Percentiles rank a stretch among this genome's conserved stretches.
Conservation (phyloP, 64 coral and sea anemone genomes). For the Porites australiensis region DNA sequence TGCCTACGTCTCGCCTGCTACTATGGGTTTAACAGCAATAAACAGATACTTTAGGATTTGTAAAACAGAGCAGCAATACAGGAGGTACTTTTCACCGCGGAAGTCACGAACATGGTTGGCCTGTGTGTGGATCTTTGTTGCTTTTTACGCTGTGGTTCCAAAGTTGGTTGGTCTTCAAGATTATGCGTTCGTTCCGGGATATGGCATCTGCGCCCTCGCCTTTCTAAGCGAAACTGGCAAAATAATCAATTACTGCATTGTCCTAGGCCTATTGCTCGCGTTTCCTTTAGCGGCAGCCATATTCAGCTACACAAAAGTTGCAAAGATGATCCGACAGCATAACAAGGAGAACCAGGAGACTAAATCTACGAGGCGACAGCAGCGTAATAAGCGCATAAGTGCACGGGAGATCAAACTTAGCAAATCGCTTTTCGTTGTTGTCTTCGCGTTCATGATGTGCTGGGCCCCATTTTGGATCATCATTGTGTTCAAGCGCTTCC, state of each 20-base stretch:
- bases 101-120: background rate
- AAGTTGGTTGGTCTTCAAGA: background rate
- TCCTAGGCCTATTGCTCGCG: background rate
- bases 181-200: background rate
- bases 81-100: background rate
- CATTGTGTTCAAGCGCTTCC: too few relatives aligned
- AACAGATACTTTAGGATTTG: slow-evolving; percentile 4
- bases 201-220: background rate
- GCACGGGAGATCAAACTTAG: too few relatives aligned
- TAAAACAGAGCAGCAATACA: background rate
- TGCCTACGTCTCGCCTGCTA: background rate
- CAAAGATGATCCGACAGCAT: background rate
- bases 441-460: too few relatives aligned
- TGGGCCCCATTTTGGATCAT: too few relatives aligned
- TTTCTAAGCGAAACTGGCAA: background rate
- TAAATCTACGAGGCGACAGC: background rate
- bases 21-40: background rate
- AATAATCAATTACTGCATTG: background rate
- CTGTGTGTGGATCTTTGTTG: background rate
- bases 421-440: too few relatives aligned
- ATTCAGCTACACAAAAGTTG: background rate
- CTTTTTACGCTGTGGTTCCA: background rate
- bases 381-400: background rate
- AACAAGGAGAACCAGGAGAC: background rate
- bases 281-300: background rate